Evolutionary conservation across 2,888 invertebrate genomes (phyloP).

Genomic region (Drosophila prostipennis): DNA sequence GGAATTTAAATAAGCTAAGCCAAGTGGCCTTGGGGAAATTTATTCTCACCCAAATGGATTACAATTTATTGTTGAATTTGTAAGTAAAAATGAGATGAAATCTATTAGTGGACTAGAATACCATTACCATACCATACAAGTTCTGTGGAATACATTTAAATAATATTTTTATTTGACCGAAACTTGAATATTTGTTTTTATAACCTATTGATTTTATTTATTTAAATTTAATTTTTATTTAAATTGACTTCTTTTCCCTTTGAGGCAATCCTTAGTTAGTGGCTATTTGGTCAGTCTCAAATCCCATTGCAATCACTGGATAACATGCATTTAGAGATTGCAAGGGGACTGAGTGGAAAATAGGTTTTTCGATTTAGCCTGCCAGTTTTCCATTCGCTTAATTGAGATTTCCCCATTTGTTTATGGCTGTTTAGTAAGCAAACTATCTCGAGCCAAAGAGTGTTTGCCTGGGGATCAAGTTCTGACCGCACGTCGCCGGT

Average conservation of each 20-base stretch:
- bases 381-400: conserved; percentile 11
- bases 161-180: no score
- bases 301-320: conserved; percentile 16
- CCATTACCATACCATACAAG: no score
- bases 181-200: no score
- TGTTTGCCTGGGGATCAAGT: conserved; percentile 17
- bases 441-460: conserved; percentile 17
- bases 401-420: conserved; percentile 25
- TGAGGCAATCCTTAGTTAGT: not conserved
- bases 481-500: conserved; percentile 11
- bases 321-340: conserved; percentile 23
- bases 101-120: no score
- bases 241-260: not conserved
- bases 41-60: no score
- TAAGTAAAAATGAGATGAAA: no score
- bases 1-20: not conserved
- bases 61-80: no score
- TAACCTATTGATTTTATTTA: no score
- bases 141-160: no score
- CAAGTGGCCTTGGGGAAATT: no score
- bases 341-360: not conserved
- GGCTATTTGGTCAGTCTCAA: conserved; percentile 15
- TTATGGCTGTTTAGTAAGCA: conserved; percentile 12
- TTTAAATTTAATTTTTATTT: no score
- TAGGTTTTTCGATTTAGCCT: not conserved